Base-by-base conservation (phyloP, 2,888 invertebrate species). In the Lepidochrysops patricia region DNA sequence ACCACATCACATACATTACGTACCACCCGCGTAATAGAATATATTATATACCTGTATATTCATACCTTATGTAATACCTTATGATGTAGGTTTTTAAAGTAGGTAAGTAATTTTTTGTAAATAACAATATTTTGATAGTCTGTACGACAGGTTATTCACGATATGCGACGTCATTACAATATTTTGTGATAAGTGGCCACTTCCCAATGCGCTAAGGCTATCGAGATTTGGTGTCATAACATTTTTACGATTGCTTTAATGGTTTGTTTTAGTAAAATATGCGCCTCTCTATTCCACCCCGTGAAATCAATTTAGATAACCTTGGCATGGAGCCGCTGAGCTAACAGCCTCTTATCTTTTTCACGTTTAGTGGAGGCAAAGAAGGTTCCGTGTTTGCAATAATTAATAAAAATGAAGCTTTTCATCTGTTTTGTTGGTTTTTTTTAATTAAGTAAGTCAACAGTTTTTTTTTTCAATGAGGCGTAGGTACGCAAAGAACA, bases 291-390 rank as follows among this genome's bases (percentile, higher is more conserved):
- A 32, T 19, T 54, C 32, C 9, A 32, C 54, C 29, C 29, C 15
- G 29, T 32, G 19, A 54, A 54, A 54, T 54, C 54, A 54, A 54
- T 27, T 32, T 29, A 27, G 54, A 54, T 54, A 29, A 29, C 54
- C 54, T 54, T 29, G 25, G 13, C 37, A 15, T 37, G 13, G 37
- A n/a, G n/a, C 32, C 9, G 27, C 50, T 52, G 54, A 9, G 54
- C 54, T 9, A 27, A 29, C 27, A 54, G 32, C 32, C 32, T 54
- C 27, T 54, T 29, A 54, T 27, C 54, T 19, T 15, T 54, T 43
- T 54, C 32, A 54, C 29, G 52, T 15, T 27, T 1, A 29, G 29
- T 54, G 29, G 29, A 15, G 32, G 27, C 27, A 15, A 27, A 15
- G 19, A 15, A 48, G n/a, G 23, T 29, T 26, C 26, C 13, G 50